These are phyloP conservation scores for Lampris megalopsis DNA, from an alignment of 2,113 vertebrate genomes.

Conservation along the genomic window DNA sequence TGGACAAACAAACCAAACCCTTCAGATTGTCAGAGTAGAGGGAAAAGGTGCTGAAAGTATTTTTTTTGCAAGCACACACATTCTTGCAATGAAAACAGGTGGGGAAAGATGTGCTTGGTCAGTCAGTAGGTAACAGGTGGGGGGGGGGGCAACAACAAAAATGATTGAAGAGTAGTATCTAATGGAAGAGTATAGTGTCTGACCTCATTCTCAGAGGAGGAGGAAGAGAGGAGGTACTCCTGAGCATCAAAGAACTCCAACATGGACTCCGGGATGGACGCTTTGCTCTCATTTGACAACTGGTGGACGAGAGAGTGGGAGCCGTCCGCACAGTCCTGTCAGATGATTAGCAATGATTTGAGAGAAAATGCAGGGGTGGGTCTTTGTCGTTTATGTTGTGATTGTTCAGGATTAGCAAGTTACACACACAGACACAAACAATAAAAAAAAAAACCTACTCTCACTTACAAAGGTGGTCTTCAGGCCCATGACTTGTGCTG, in stretches of 20 bases:
- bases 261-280: constrained; percentile 93
- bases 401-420: neutral
- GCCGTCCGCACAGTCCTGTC: constrained; percentile 85
- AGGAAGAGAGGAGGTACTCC: constrained; percentile 94
- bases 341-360: constrained; percentile 33
- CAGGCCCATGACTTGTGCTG: constrained; percentile 89
- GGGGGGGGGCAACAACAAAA: neutral
- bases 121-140: constrained; percentile 80
- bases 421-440: neutral
- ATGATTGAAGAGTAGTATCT: neutral
- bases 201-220: constrained; percentile 98
- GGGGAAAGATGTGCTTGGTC: constrained; percentile 84
- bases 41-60: neutral
- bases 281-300: constrained; percentile 91
- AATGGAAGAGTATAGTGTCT: neutral
- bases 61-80: too few species aligned
- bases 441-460: neutral
- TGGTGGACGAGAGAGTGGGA: constrained; percentile 91
- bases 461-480: constrained; percentile 90
- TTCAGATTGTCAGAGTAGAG: neutral
- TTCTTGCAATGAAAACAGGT: neutral
- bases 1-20: neutral
- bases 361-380: constrained; percentile 22
- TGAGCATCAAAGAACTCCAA: constrained; percentile 97
- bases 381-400: neutral